These are phyloP conservation scores for Lepidothrix coronata DNA, from an alignment of 2,113 vertebrate species.

Conservation along the genomic window DNA sequence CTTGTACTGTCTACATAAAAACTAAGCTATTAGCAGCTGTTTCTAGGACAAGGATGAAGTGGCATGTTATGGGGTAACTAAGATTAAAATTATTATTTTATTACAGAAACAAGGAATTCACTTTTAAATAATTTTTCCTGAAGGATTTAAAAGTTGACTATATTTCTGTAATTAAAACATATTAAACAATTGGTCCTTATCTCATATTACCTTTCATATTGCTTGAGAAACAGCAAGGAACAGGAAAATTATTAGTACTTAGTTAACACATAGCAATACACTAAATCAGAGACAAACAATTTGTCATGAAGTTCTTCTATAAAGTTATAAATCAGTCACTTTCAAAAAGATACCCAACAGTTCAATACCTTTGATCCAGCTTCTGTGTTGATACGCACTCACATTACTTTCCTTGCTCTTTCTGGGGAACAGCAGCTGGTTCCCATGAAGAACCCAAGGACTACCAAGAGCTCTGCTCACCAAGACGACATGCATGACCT, in stretches of 20 bases:
- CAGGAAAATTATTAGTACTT: background rate
- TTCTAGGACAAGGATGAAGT: background rate
- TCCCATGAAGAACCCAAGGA: background rate
- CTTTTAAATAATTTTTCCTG: background rate
- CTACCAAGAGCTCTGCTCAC: background rate
- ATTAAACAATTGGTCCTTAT: background rate
- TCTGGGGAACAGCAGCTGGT: background rate
- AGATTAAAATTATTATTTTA: background rate
- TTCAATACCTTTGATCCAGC: background rate
- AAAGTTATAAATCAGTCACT: background rate
- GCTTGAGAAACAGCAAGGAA: background rate
- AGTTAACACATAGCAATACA: background rate
- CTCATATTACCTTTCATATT: background rate
- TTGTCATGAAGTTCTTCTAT: background rate
- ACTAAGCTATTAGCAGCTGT: background rate
- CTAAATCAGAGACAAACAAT: background rate
- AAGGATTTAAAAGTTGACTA: background rate
- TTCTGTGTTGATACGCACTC: background rate
- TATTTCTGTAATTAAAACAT: background rate
- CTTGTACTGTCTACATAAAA: background rate
- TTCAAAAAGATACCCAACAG: background rate
- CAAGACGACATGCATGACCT: background rate
- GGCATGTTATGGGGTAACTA: background rate
- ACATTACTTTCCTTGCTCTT: background rate
- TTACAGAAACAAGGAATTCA: background rate